phyloP scores from a whole-genome alignment of 2,888 invertebrate genomes.

The Polydrusus pterygomalis region DNA sequence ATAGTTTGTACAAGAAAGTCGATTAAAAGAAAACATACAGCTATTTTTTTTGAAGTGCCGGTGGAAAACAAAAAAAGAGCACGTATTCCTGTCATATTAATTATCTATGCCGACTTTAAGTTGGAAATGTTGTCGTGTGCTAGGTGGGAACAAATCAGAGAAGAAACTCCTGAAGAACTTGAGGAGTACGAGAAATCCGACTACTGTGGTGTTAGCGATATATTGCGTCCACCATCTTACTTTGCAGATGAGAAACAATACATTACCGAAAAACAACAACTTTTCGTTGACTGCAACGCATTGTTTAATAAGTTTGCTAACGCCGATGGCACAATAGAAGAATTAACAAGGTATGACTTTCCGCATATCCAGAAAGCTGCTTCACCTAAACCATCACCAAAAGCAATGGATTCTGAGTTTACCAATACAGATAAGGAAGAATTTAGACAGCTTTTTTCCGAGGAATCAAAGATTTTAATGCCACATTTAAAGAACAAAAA shows the following conservation, averaged over 20 bases:
- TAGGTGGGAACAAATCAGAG: conserved; percentile 5
- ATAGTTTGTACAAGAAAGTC: not conserved
- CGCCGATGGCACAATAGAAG: not conserved
- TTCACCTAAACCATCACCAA: not conserved
- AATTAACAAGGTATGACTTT: not conserved
- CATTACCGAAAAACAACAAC: not conserved
- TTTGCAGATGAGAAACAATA: not conserved
- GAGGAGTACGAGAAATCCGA: conserved; percentile 14
- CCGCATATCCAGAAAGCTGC: not conserved
- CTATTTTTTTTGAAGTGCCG: not conserved
- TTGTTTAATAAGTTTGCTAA: not conserved
- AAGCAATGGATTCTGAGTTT: not conserved
- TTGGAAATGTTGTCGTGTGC: not conserved
- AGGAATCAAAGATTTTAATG: conserved; percentile 14
- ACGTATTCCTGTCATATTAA: not conserved
- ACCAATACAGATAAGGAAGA: conserved; percentile 1
- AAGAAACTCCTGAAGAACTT: conserved; percentile 20
- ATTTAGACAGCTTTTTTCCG: conserved; percentile 10
- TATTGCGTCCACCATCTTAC: not conserved
- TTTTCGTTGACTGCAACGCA: not conserved
- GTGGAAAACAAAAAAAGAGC: not conserved
- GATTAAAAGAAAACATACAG: not conserved
- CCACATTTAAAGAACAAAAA: not conserved
- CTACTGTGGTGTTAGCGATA: not conserved
- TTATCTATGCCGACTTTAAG: not conserved